Evolutionary conservation across 1,140 invertebrate genomes (phyloP).

Genomic region (Zelostemma sp.): DNA sequence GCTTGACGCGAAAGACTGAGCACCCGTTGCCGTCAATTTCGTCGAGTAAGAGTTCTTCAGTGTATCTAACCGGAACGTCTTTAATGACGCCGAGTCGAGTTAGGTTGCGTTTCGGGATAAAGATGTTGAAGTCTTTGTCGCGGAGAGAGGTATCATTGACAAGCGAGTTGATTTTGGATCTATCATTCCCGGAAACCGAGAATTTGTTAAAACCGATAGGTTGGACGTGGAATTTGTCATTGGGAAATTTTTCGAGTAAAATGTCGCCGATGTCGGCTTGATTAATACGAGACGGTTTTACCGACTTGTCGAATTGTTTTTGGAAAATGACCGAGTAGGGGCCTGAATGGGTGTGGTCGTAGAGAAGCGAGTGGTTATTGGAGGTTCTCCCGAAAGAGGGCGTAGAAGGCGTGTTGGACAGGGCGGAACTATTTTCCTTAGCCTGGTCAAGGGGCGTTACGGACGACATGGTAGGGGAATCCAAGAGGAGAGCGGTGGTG

Average conservation of each 20-base stretch:
- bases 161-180: background rate
- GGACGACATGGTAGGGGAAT: too few relatives aligned
- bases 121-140: background rate
- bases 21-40: background rate
- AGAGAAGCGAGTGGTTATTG: too few relatives aligned
- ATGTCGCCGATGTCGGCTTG: background rate
- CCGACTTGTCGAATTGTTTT: background rate
- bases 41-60: background rate
- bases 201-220: background rate
- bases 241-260: background rate
- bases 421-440: too few relatives aligned
- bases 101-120: background rate
- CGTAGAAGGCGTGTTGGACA: too few relatives aligned
- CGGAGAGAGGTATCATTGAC: background rate
- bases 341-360: background rate
- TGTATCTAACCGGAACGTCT: background rate
- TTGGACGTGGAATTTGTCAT: background rate
- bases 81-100: background rate
- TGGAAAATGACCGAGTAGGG: background rate
- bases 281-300: background rate
- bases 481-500: too few relatives aligned
- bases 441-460: too few relatives aligned
- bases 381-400: too few relatives aligned
- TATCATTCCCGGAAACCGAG: background rate
- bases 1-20: background rate